phyloP scores from a whole-genome alignment of 1,140 invertebrate genomes.

The Carcinoscorpius rotundicauda region DNA sequence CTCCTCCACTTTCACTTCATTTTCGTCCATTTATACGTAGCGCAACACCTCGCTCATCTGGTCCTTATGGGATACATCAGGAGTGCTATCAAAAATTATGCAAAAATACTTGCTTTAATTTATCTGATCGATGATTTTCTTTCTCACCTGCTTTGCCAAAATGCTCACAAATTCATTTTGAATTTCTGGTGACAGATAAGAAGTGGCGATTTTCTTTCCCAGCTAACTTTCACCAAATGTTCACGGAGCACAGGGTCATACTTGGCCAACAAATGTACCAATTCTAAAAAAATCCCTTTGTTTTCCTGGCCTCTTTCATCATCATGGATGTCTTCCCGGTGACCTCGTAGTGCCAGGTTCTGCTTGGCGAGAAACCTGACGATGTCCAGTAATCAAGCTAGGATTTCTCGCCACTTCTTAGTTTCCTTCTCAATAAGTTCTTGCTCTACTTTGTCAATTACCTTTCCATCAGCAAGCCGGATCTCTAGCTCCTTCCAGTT shows the following conservation, averaged over 20 bases:
- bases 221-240: slow-evolving; percentile 1
- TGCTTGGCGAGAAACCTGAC: not conserved
- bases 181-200: not conserved
- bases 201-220: not conserved
- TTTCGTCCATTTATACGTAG: not conserved
- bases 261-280: slow-evolving; percentile 1
- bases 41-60: not conserved
- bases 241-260: not conserved
- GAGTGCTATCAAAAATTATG: slow-evolving; percentile 1
- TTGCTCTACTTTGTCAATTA: too few species aligned
- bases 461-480: too few species aligned
- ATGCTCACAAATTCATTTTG: slow-evolving; percentile 2
- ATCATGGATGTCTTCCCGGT: not conserved
- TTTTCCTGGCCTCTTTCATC: not conserved
- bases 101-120: not conserved
- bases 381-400: too few species aligned
- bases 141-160: not conserved
- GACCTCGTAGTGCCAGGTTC: not conserved
- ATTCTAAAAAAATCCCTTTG: not conserved
- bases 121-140: not conserved
- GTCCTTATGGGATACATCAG: not conserved
- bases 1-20: not conserved
- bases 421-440: too few species aligned
- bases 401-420: too few species aligned
- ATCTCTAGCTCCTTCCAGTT: too few species aligned